Evolutionary conservation across 2,113 vertebrate genomes (phyloP).

Genomic region (Mustelus asterias): DNA sequence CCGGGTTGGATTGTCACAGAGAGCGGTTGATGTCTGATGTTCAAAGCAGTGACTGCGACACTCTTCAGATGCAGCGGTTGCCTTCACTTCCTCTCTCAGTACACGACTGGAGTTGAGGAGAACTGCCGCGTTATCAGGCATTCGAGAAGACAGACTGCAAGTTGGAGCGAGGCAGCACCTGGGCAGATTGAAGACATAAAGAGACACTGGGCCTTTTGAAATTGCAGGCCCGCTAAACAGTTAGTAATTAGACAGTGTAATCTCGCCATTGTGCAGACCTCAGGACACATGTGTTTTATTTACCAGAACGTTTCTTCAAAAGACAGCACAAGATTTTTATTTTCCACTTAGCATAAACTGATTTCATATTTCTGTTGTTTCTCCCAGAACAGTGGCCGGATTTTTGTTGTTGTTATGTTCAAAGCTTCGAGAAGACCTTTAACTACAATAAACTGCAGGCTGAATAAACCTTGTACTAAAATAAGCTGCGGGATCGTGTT

Average conservation of each 20-base stretch:
- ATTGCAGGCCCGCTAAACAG: background rate
- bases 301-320: background rate
- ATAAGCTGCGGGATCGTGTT: background rate
- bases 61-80: background rate
- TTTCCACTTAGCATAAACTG: background rate
- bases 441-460: too few species aligned
- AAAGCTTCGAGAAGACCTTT: background rate
- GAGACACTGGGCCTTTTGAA: background rate
- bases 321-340: background rate
- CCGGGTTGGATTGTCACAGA: background rate
- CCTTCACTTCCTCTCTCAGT: background rate
- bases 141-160: slow-evolving; percentile 5
- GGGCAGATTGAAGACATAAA: slow-evolving; percentile 31
- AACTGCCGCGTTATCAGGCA: background rate
- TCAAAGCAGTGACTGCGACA: background rate
- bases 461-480: background rate
- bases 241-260: background rate
- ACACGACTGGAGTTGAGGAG: background rate
- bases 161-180: slow-evolving; percentile 7
- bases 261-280: background rate
- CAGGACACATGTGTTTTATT: background rate
- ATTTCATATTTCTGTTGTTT: background rate
- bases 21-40: background rate
- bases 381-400: background rate
- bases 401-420: background rate